Evolutionary conservation across 2,113 vertebrate species (phyloP), one percentile per base, ranked within the genome.

Genomic region (Microcebus tavaratra): DNA sequence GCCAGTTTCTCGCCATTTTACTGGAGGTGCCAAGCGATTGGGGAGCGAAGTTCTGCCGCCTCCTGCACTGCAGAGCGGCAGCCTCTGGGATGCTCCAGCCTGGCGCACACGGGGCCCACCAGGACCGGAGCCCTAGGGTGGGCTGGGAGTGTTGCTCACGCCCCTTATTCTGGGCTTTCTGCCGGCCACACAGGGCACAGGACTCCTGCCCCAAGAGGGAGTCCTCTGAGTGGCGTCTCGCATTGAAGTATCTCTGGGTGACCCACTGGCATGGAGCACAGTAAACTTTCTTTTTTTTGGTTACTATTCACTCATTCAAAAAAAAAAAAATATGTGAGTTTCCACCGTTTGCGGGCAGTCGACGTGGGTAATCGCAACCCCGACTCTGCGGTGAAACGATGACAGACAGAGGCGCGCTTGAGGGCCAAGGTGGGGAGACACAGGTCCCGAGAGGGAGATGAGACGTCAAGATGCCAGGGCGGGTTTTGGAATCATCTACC

Each of bases 21-120:
- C 27, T 27, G 34, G 50, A 1, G 3, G 65, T 29, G 2, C 42
- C 13, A 9, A 23, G 50, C 11, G 1, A 4, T 3, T 17, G 1
- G 78, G 85, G 61, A 90, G 36, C n/a, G 48, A n/a, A 27, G 72
- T 34, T 45, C 45, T 2, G 4, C 8, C 13, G 61, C 42, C 70
- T 72, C 48, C 65, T 21, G 8, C 0, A 0, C 0, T 10, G 34
- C 2, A 1, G 57, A n/a, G 48, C 3, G 1, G 65, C 39, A 18
- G 21, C 59, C 88, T 61, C 42, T 18, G 79, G 29, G 67, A 34
- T 14, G 34, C 63, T 73, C 23, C 25, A 20, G 75, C 50, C 48
- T 9, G 1, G 0, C 4, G 20, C 29, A 55, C 39, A 79, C 9
- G 4, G 2, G n/a, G 29, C 31, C 55, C 4, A 12, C 17, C 34